Evolutionary conservation across 2,113 vertebrate species (phyloP), one percentile per base, ranked within the genome.

Genomic region (Halcyon senegalensis): DNA sequence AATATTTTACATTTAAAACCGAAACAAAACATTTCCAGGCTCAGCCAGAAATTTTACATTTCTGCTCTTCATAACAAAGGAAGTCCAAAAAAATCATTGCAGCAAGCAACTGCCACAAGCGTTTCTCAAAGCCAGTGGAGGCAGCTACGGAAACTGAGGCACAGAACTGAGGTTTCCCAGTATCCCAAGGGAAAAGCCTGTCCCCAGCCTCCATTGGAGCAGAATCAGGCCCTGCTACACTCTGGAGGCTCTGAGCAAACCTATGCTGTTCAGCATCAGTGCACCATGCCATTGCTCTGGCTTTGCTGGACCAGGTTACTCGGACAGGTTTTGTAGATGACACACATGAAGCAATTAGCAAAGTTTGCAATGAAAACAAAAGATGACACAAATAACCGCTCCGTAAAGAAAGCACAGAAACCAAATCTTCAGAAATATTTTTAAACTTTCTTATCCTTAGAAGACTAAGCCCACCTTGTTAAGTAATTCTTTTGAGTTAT

Each of bases 181-280:
- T n/a, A 7, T 5, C 59, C 41, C 83, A 74, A 14, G 18, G 51
- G 44, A 30, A 94, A 63, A 89, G 16, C 69, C 51, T 70, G 35
- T 31, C 16, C 10, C 10, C 66, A 70, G n/a, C 46, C 23, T 59
- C 33, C 16, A n/a, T 0, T 0, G 0, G n/a, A 87, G 64, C 39
- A 62, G 56, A 39, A 87, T 0, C 4, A 10, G 19, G 35, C 56
- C 14, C 48, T 64, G 41, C 35, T 8, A 2, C 79, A 41, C 16
- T 3, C 2, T 10, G 31, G 31, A 62, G 9, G 27, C 9, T 24
- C 55, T 37, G 28, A n/a, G n/a, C 35, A 72, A 84, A 70, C 44
- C 14, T 21, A 5, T 3, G 14, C 3, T 79, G 39, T 19, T 46
- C 23, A 81, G 19, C 46, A 72, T 23, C 43, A 31, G 17, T 4